A percentile compares a stretch with the other conserved stretches of the same genome.
These are phyloP conservation scores for Drosophila rhopaloa DNA, from an alignment of 1,140 invertebrate genomes.

Conservation along the genomic window DNA sequence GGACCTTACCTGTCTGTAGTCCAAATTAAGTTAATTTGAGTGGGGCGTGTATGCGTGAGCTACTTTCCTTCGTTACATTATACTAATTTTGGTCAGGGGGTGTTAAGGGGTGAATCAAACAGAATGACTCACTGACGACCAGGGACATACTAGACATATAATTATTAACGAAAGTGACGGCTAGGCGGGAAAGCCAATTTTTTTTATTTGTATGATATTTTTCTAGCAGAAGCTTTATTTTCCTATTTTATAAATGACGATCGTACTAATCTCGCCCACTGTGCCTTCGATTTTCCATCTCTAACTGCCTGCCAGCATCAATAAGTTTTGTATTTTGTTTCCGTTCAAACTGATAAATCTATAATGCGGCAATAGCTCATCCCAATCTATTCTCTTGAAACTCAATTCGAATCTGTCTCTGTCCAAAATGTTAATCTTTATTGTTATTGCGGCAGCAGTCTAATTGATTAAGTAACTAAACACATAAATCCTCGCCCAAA, in stretches of 20 bases:
- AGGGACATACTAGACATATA: conserved; percentile 5
- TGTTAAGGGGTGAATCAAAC: conserved; percentile 2
- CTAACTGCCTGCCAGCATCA: background rate
- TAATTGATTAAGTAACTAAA: conserved; percentile 18
- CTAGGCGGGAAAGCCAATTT: background rate
- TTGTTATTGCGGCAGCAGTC: conserved; percentile 6
- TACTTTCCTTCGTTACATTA: conserved; percentile 2
- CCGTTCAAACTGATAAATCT: background rate
- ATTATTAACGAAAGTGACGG: background rate
- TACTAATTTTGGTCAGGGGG: conserved; percentile 2
- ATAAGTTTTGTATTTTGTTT: background rate
- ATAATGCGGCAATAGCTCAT: background rate
- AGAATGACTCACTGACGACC: conserved; percentile 16
- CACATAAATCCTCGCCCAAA: background rate
- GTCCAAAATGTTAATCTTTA: background rate
- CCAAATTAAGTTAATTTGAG: conserved; percentile 15
- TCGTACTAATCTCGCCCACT: background rate
- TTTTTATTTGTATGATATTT: too few species aligned
- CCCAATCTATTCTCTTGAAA: too few species aligned
- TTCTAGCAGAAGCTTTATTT: background rate
- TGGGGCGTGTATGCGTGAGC: background rate
- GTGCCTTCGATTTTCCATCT: conserved; percentile 8
- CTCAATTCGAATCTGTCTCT: background rate
- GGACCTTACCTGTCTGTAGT: background rate
- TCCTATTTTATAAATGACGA: background rate